Conservation (phyloP, 2,888 invertebrate genomes). For the Tipula unca region DNA sequence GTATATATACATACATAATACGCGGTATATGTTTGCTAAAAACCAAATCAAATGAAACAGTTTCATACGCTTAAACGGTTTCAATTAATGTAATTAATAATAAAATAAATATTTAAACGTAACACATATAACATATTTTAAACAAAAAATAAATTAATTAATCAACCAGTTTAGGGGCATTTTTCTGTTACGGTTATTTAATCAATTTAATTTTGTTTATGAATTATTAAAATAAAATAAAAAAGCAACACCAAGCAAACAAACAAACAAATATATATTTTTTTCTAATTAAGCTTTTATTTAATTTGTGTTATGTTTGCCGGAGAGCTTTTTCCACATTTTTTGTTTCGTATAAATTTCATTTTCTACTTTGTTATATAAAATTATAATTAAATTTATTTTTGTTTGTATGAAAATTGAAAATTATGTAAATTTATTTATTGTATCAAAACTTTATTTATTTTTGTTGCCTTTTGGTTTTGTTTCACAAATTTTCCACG, state of each 20-base stretch:
- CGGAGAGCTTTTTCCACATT: not conserved
- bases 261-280: not conserved
- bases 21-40: too few species aligned
- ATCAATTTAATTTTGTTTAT: not conserved
- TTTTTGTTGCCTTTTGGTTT: not conserved
- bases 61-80: not conserved
- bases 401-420: not conserved
- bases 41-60: not conserved
- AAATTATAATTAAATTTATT: not conserved
- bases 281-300: not conserved
- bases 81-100: not conserved
- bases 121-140: too few species aligned
- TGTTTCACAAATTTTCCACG: too few species aligned
- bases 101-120: not conserved
- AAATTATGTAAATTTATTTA: not conserved
- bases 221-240: not conserved
- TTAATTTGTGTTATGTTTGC: not conserved
- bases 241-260: not conserved
- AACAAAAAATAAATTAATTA: too few species aligned
- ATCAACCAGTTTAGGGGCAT: too few species aligned
- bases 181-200: not conserved
- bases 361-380: not conserved
- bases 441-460: not conserved
- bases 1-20: not conserved
- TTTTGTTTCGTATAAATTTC: not conserved